Percentiles rank a stretch among this genome's conserved stretches.
phyloP scores from a whole-genome alignment of 2,797 vertebrate genomes.

The Dendrocincla fuliginosa region DNA sequence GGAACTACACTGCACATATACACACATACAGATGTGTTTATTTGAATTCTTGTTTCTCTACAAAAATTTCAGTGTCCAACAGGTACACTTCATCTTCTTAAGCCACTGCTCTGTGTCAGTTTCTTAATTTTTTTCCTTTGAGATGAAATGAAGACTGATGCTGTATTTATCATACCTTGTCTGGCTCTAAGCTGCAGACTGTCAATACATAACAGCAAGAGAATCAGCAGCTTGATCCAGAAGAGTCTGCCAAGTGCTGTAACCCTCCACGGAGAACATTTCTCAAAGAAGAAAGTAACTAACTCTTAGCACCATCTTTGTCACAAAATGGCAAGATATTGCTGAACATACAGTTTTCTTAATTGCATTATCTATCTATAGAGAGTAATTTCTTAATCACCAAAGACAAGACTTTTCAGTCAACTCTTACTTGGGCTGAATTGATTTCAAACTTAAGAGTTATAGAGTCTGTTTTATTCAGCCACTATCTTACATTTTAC shows the following conservation, averaged over 20 bases:
- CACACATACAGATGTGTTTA: no score
- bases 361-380: not conserved
- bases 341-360: not conserved
- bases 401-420: not conserved
- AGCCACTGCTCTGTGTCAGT: not conserved
- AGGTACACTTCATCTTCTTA: not conserved
- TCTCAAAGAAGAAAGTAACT: not conserved
- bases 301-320: not conserved
- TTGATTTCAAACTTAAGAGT: not conserved
- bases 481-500: not conserved
- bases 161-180: not conserved
- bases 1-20: not conserved
- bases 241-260: not conserved
- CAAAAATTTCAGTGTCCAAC: not conserved
- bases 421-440: not conserved
- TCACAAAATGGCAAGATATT: not conserved
- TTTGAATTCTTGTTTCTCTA: not conserved
- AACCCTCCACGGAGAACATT: not conserved
- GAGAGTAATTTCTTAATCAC: not conserved
- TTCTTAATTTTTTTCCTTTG: not conserved
- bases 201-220: not conserved
- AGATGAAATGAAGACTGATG: not conserved
- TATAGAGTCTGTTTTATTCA: not conserved
- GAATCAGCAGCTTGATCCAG: not conserved
- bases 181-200: not conserved